Base-by-base conservation (phyloP, 2,113 vertebrate genomes). In the Odocoileus hemionus region DNA sequence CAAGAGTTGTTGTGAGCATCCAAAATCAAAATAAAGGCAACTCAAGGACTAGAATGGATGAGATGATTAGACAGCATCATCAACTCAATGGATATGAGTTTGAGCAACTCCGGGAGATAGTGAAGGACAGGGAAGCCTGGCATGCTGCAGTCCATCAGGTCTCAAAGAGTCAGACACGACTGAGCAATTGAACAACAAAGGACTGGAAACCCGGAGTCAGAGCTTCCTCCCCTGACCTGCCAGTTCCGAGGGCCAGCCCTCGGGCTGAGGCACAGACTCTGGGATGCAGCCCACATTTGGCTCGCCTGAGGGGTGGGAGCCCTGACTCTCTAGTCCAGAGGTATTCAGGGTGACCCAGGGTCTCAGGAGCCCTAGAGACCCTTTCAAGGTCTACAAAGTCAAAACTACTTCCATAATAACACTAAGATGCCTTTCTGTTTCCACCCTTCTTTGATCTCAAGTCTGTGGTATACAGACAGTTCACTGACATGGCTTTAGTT, bases 21-120 rank as follows among this genome's bases (percentile, higher is more conserved):
- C 61, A 80, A 86, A 95, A 92, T 54, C 45, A 92, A 95, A 90
- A 86, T 13, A 55, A 85, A 88, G 28, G 23, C 21, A 33, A 16
- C 1, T 26, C 13, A 0, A 82, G 28, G 36, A 39, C n/a, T 6
- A 21, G 8, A 54, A 14, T 23, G 67, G 21, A 39, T 74, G 67
- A 74, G 36, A 74, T 39, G 21, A 36, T 74, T 74, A 36, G 67
- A 23, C 1, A 2, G 36, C n/a, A 25, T 39, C 21, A 70, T 13
- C 67, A 39, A 25, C 19, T 74, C 67, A 74, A 74, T 6, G n/a
- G 67, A 74, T 21, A 39, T 39, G 36, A 74, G 19, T 39, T 13
- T 74, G 36, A 74, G 67, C 67, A 74, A 39, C n/a, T 74, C 67
- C 5, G 1, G n/a, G n/a, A 74, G 67, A 74, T 39, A 6, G 3